Evolutionary conservation across 2,888 invertebrate species (phyloP), one percentile per base, ranked within the genome.

Genomic region (Agrotis exclamationis): DNA sequence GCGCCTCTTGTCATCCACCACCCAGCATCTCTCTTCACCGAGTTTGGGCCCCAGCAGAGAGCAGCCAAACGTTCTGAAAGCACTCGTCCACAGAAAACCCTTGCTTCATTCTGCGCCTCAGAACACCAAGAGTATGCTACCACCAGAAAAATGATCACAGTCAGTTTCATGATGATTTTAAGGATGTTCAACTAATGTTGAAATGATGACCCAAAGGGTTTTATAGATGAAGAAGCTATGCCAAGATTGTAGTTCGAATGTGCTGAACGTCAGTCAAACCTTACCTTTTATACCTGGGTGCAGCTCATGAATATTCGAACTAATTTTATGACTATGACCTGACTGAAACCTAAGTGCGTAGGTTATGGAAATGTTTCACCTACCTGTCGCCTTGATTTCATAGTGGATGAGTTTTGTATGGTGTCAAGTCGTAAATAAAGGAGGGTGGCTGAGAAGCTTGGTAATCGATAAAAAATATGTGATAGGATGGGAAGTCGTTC

Each of bases 281-380:
- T 2, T 9, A 28, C 45, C 53, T 74, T 80, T 70, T 80, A 76
- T 80, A 80, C 47, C 20, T 45, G 53, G 9, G 51, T 16, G 39
- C 1, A 66, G 13, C 54, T 70, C 50, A 74, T 80, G 39, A 68
- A 54, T 77, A 80, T 77, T 80, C 63, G 58, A 54, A 60, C n/a
- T 47, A 45, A 50, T 53, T 39, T 28, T 50, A 79, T 57, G 16
- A 11, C 44, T 24, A 33, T 39, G 13, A 57, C 47, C 18, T 54
- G 57, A 64, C 24, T 58, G n/a, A 50, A 54, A 63, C 47, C 24
- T 62, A 16, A 47, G 33, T 62, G 62, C 64, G 54, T 63, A 62
- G 53, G 47, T 67, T 79, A 70, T 75, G 70, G 57, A 58, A 68
- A 71, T 66, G 14, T 67, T 22, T 54, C 22, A 45, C 45, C 47